phyloP scores from a whole-genome alignment of 2,888 invertebrate species.

The Rotaria macrura region DNA sequence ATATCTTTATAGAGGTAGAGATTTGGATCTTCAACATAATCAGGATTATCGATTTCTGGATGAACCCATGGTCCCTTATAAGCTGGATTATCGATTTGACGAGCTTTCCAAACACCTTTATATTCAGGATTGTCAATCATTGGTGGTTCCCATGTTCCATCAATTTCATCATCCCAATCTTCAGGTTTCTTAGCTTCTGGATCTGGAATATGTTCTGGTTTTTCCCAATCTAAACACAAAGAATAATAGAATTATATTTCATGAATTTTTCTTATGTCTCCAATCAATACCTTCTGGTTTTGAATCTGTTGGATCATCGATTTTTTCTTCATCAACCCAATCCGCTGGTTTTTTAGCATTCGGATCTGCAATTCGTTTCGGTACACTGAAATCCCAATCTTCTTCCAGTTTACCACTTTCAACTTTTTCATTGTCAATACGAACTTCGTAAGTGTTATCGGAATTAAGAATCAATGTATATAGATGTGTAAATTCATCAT shows the following conservation, averaged over 20 bases:
- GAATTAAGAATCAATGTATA: conserved; percentile 89
- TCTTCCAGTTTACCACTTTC: conserved; percentile 84
- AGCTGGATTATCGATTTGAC: conserved; percentile 91
- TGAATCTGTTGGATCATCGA: conserved; percentile 84
- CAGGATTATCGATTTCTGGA: conserved; percentile 96
- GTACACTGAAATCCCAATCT: conserved; percentile 93
- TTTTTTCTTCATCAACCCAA: conserved; percentile 77
- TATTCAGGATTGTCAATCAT: conserved; percentile 97
- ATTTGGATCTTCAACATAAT: conserved; percentile 71
- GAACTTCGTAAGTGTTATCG: conserved; percentile 88
- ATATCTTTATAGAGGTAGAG: conserved; percentile 78
- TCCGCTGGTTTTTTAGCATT: conserved; percentile 90
- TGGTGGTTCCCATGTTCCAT: conserved; percentile 98
- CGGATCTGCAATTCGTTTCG: conserved; percentile 85
- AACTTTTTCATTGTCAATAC: conserved; percentile 87
- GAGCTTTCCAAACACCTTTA: conserved; percentile 95
- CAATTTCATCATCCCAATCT: conserved; percentile 99
- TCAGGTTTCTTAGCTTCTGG: conserved; percentile 92
- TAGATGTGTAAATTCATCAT: conserved; percentile 89
- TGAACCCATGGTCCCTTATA: conserved; percentile 92
- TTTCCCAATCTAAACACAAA: conserved; percentile 70
- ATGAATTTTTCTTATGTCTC: no score
- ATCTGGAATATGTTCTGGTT: conserved; percentile 92
- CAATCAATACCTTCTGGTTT: conserved; percentile 68
- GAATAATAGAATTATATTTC: no score